Evolutionary conservation across 2,888 invertebrate species (phyloP).

Genomic region (Chromoteleia sp.): DNA sequence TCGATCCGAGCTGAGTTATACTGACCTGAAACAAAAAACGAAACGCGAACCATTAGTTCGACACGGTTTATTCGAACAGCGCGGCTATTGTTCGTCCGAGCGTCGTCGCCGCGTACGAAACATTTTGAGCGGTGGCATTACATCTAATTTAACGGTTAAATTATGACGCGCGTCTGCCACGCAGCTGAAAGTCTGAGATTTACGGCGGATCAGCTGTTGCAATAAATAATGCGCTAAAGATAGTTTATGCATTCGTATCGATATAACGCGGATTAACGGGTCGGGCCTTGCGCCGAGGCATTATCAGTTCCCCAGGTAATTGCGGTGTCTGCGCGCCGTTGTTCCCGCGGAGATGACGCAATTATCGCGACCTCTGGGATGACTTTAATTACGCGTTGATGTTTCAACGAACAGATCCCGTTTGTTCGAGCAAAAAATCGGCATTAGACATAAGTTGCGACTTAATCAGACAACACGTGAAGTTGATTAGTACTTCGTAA

Average conservation of each 20-base stretch:
- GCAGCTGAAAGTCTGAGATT: slow-evolving; percentile 51
- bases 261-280: slow-evolving; percentile 52
- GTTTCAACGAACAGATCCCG: slow-evolving; percentile 9
- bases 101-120: neutral
- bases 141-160: slow-evolving; percentile 45
- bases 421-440: neutral
- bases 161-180: slow-evolving; percentile 43
- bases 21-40: slow-evolving; percentile 56
- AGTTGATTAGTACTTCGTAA: neutral
- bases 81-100: slow-evolving; percentile 16
- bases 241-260: slow-evolving; percentile 54
- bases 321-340: slow-evolving; percentile 33
- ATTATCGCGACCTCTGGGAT: slow-evolving; percentile 43
- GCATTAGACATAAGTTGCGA: neutral
- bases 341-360: slow-evolving; percentile 44
- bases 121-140: slow-evolving; percentile 14
- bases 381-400: slow-evolving; percentile 47
- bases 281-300: slow-evolving; percentile 9
- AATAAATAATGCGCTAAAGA: slow-evolving; percentile 47
- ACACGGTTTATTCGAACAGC: slow-evolving; percentile 1
- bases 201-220: slow-evolving; percentile 52
- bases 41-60: slow-evolving; percentile 29
- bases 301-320: slow-evolving; percentile 40
- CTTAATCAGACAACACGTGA: neutral
- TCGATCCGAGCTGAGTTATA: slow-evolving; percentile 7